Conservation (phyloP, 1,140 invertebrate genomes). For the Drosophila busckii region DNA sequence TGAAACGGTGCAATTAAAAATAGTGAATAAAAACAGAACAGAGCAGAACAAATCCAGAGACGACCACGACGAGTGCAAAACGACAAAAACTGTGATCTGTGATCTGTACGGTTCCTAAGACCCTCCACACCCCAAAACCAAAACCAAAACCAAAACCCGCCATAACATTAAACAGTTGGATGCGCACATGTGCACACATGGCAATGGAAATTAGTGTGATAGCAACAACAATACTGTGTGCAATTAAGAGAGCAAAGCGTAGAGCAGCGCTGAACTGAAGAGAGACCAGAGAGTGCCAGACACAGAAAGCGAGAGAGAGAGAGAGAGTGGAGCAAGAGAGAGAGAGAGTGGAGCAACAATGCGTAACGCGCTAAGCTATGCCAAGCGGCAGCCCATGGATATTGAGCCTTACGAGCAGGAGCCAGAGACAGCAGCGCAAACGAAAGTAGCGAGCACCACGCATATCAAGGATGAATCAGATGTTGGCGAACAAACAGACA, state of each 20-base stretch:
- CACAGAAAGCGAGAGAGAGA: neutral
- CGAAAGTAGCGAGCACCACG: conserved; percentile 1
- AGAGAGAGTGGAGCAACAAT: conserved; percentile 17
- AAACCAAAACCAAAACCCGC: too few relatives aligned
- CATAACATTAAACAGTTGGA: conserved; percentile 15
- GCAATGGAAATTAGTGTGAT: conserved; percentile 65
- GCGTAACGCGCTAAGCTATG: conserved; percentile 44
- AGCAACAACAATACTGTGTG: conserved; percentile 21
- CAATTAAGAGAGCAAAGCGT: conserved; percentile 24
- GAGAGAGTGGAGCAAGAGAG: neutral
- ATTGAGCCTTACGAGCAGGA: conserved; percentile 63
- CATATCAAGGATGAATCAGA: conserved; percentile 39
- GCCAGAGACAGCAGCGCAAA: conserved; percentile 7
- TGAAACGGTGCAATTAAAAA: too few relatives aligned
- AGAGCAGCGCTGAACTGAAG: conserved; percentile 14
- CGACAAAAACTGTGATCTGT: conserved; percentile 7
- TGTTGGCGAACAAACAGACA: conserved; percentile 51
- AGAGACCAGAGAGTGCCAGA: neutral
- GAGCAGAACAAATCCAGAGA: too few relatives aligned
- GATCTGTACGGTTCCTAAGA: conserved; percentile 30
- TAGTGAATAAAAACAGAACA: neutral
- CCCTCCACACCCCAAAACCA: too few relatives aligned
- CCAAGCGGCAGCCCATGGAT: conserved; percentile 31
- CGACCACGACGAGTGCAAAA: too few relatives aligned
- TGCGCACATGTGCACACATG: conserved; percentile 33